Conservation (phyloP, 2,797 vertebrate genomes). For the Podarcis lilfordi region DNA sequence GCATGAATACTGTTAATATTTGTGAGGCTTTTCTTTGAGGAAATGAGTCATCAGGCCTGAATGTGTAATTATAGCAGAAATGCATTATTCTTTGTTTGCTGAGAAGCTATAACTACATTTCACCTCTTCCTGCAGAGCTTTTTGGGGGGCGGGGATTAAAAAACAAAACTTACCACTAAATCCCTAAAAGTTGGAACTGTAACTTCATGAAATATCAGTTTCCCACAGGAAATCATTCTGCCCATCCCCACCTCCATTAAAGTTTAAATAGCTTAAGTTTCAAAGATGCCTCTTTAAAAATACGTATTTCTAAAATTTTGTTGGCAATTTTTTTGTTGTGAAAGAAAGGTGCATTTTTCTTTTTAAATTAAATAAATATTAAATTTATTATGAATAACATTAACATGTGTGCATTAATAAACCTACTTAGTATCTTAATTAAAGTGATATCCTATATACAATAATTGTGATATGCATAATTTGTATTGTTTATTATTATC, state of each 20-base stretch:
- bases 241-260: slow-evolving; percentile 42
- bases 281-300: slow-evolving; percentile 28
- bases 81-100: not conserved
- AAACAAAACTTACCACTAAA: not conserved
- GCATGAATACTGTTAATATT: slow-evolving; percentile 2
- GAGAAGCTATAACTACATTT: not conserved
- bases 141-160: not conserved
- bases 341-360: not conserved
- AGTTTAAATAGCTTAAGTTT: slow-evolving; percentile 34
- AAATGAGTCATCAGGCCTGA: slow-evolving; percentile 26
- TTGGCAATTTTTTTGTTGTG: not conserved
- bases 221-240: slow-evolving; percentile 11
- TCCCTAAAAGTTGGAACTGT: not conserved
- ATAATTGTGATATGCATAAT: no score
- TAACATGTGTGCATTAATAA: no score
- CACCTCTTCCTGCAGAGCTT: not conserved
- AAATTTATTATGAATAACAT: no score
- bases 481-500: no score
- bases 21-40: not conserved
- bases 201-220: not conserved
- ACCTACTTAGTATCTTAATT: no score
- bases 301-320: not conserved
- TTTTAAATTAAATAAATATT: no score
- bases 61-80: not conserved
- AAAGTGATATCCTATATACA: no score